Evolutionary conservation across 1,140 invertebrate species (phyloP).

Genomic region (Lerema accius): DNA sequence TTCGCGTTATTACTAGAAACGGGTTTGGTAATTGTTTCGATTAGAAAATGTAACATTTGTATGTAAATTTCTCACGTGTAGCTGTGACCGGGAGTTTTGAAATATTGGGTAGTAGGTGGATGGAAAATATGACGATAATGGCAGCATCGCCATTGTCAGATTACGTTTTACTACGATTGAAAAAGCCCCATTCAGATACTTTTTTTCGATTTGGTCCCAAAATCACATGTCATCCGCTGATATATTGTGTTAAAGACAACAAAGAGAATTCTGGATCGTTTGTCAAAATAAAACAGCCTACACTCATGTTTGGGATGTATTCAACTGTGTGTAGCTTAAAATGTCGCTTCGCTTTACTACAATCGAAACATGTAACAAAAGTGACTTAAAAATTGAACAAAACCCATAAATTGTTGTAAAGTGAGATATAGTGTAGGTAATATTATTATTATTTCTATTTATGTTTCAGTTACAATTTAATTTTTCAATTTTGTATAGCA

Average conservation of each 20-base stretch:
- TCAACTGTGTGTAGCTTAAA: slow-evolving; percentile 42
- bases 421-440: not conserved
- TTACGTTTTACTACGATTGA: slow-evolving; percentile 36
- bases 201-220: slow-evolving; percentile 36
- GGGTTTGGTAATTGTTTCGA: slow-evolving; percentile 60
- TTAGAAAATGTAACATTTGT: slow-evolving; percentile 47
- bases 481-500: too few species aligned
- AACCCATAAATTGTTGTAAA: slow-evolving; percentile 36
- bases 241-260: slow-evolving; percentile 68
- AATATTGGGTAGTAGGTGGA: slow-evolving; percentile 26
- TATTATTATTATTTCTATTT: not conserved
- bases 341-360: slow-evolving; percentile 43
- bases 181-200: slow-evolving; percentile 36
- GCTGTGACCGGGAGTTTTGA: slow-evolving; percentile 2
- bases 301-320: slow-evolving; percentile 60
- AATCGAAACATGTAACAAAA: slow-evolving; percentile 34
- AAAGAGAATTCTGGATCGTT: slow-evolving; percentile 66
- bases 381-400: slow-evolving; percentile 37
- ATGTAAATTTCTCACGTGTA: slow-evolving; percentile 44
- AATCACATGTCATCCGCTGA: slow-evolving; percentile 60
- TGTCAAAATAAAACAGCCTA: slow-evolving; percentile 77
- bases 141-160: slow-evolving; percentile 12
- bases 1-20: slow-evolving; percentile 52
- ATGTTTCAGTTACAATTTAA: too few species aligned
- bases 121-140: slow-evolving; percentile 23